Evolutionary conservation across 2,113 vertebrate species (phyloP), one percentile per base, ranked within the genome.

Genomic region (Polypterus senegalus): DNA sequence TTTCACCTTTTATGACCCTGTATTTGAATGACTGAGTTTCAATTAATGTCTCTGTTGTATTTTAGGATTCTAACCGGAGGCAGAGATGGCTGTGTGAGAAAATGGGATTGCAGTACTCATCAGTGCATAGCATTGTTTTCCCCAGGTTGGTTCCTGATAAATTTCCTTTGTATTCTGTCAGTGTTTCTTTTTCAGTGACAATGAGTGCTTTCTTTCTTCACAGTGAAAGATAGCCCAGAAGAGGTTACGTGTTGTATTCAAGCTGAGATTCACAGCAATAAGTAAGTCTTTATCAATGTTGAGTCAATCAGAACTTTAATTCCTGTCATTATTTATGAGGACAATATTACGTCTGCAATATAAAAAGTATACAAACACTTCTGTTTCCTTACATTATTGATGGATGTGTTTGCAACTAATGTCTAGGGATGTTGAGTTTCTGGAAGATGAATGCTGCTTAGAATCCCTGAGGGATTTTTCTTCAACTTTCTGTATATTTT

Each of bases 61-160:
- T 61, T 43, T 46, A 75, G 71, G 57, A 49, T 75, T 48, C 58
- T 73, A n/a, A 67, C 71, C 10, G 67, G 69, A 11, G 59, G 66
- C 54, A 63, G 62, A 63, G 69, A 75, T 63, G 73, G 71, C 46
- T 71, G 61, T 54, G 4, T 75, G 62, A 73, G 69, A 63, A 65
- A 65, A 48, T 75, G 73, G 73, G 52, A 73, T 54, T 70, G 54
- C 62, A 51, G 60, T 27, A 63, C 48, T 53, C 57, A 67, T 3
- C 46, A 9, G 43, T 71, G 48, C 46, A 47, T 66, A 3, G 55
- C 60, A 5, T 66, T 59, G 7, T 61, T 10, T 46, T 52, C 60
- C 48, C 27, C 27, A 5, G 46, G 49, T 43, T 27, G 27, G 27
- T 27, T 27, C 27, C 27, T 27, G 27, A 27, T 27, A 27, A 27